phyloP scores from a whole-genome alignment of 2,888 invertebrate genomes.

The Diarsia mendica region DNA sequence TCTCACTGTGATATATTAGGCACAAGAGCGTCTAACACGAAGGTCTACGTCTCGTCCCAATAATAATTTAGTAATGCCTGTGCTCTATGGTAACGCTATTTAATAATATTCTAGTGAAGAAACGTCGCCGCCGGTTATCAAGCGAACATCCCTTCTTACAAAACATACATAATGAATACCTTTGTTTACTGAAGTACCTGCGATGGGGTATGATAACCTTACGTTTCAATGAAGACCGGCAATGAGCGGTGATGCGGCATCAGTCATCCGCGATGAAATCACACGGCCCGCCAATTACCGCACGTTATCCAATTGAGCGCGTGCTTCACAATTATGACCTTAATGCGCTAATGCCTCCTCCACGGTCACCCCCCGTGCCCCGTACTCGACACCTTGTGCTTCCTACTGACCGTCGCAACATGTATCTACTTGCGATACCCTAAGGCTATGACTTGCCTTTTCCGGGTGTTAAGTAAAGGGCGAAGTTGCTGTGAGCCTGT shows the following conservation, averaged over 20 bases:
- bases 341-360: slow-evolving; percentile 70
- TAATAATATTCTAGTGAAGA: slow-evolving; percentile 5
- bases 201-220: slow-evolving; percentile 13
- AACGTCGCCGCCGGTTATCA: neutral
- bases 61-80: neutral
- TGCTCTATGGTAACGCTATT: neutral
- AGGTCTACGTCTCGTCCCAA: neutral
- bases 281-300: slow-evolving; percentile 75
- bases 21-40: neutral
- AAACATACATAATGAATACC: neutral
- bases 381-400: slow-evolving; percentile 33
- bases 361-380: slow-evolving; percentile 32
- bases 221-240: slow-evolving; percentile 23
- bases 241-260: slow-evolving; percentile 43
- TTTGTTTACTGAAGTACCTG: neutral
- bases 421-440: neutral
- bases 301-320: slow-evolving; percentile 76
- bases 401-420: slow-evolving; percentile 18
- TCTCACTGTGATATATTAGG: neutral
- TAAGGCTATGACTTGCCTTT: neutral
- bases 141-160: neutral
- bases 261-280: slow-evolving; percentile 71
- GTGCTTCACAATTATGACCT: slow-evolving; percentile 74
- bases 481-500: neutral
- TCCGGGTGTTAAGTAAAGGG: neutral